Percentiles rank a stretch among this genome's conserved stretches.
These are phyloP conservation scores for Drosophila sp. DNA, from an alignment of 1,140 invertebrate genomes.

Conservation along the genomic window DNA sequence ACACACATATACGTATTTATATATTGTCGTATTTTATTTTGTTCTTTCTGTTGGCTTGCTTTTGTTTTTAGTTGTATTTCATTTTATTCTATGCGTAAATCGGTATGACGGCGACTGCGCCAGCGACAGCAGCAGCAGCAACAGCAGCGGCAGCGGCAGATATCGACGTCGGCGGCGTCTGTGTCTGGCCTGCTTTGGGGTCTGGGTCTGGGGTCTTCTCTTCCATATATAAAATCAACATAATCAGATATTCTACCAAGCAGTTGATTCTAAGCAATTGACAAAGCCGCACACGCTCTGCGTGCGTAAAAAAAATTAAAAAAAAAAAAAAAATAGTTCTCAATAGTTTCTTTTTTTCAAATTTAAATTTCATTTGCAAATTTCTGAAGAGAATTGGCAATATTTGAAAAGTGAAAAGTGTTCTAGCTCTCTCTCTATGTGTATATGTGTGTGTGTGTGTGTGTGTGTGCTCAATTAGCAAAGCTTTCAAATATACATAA, in stretches of 20 bases:
- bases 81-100: conserved; percentile 72
- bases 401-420: conserved; percentile 21
- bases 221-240: conserved; percentile 75
- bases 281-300: conserved; percentile 68
- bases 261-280: conserved; percentile 76
- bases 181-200: conserved; percentile 33
- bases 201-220: conserved; percentile 5
- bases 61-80: conserved; percentile 65
- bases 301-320: conserved; percentile 60
- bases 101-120: conserved; percentile 26
- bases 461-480: conserved; percentile 1
- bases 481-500: neutral
- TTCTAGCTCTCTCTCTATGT: neutral
- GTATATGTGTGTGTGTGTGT: neutral
- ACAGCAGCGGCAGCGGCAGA: neutral
- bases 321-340: neutral
- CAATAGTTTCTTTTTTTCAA: conserved; percentile 1
- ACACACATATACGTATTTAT: conserved; percentile 1
- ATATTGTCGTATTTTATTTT: conserved; percentile 52
- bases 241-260: conserved; percentile 77
- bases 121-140: neutral
- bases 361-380: conserved; percentile 4
- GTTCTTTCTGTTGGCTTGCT: conserved; percentile 69
- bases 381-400: conserved; percentile 14
- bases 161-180: conserved; percentile 14